Percentiles rank a stretch among this genome's conserved stretches.
Evolutionary conservation across 1,140 invertebrate species (phyloP).

Genomic region (Drosophila parvula): DNA sequence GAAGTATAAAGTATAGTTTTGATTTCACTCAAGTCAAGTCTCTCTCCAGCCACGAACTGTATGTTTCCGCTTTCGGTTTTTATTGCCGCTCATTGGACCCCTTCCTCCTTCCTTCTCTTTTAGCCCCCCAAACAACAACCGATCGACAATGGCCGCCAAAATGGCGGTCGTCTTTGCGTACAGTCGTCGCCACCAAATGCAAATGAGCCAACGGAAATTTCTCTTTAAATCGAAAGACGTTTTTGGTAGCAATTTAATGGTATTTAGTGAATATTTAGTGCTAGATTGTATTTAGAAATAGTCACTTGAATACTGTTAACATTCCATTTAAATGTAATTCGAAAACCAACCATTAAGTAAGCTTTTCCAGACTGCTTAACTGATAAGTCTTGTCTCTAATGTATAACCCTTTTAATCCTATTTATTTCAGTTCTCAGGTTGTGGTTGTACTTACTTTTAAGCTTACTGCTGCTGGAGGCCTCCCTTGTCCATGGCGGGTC

Average conservation of each 20-base stretch:
- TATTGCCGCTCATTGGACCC: slow-evolving; percentile 46
- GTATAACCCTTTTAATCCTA: too few species aligned
- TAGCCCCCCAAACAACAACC: slow-evolving; percentile 5
- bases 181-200: slow-evolving; percentile 52
- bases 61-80: slow-evolving; percentile 73
- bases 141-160: slow-evolving; percentile 61
- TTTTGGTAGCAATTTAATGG: neutral
- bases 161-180: slow-evolving; percentile 52
- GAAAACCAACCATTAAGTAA: neutral
- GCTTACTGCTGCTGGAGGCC: slow-evolving; percentile 90
- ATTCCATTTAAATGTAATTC: neutral
- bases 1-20: slow-evolving; percentile 43
- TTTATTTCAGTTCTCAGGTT: too few species aligned
- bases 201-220: slow-evolving; percentile 63
- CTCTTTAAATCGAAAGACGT: slow-evolving; percentile 2
- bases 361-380: neutral
- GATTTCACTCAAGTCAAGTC: slow-evolving; percentile 57
- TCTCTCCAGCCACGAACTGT: slow-evolving; percentile 21
- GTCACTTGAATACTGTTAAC: neutral
- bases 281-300: neutral
- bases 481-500: slow-evolving; percentile 97
- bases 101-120: slow-evolving; percentile 3
- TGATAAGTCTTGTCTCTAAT: too few species aligned
- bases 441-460: slow-evolving; percentile 90
- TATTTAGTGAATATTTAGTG: neutral